phyloP scores from a whole-genome alignment of 2,797 vertebrate genomes.

The Pyrocephalus nanus region DNA sequence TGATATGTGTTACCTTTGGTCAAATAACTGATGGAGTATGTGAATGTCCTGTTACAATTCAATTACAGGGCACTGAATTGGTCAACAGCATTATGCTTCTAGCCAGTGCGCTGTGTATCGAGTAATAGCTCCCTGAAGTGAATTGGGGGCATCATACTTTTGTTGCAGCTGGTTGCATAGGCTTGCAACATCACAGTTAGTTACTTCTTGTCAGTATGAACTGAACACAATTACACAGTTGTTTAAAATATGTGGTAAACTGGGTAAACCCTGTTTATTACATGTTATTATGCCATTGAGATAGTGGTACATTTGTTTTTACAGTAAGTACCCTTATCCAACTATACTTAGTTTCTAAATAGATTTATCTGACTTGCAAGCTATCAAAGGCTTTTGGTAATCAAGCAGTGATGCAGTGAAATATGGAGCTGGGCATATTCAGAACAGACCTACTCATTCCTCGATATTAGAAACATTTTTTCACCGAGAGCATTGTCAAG shows the following conservation, averaged over 20 bases:
- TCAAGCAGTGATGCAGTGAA: not conserved
- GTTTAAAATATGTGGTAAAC: not conserved
- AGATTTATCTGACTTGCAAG: not conserved
- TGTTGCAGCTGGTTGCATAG: not conserved
- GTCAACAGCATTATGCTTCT: not conserved
- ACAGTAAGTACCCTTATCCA: not conserved
- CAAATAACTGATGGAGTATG: not conserved
- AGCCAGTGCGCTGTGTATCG: rapidly evolving
- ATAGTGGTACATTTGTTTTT: not conserved
- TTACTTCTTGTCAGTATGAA: not conserved
- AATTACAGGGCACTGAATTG: not conserved
- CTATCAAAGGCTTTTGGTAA: not conserved
- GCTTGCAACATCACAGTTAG: not conserved
- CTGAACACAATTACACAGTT: not conserved
- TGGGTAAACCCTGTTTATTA: not conserved
- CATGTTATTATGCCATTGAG: not conserved
- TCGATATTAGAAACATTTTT: not conserved
- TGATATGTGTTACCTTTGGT: not conserved
- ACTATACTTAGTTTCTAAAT: not conserved
- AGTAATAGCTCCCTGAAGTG: not conserved
- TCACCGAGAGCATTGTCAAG: not conserved
- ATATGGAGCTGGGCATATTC: not conserved
- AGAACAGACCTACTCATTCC: not conserved
- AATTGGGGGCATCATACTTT: not conserved
- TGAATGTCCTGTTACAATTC: not conserved